Evolutionary conservation across 2,113 vertebrate genomes (phyloP), one percentile per base, ranked within the genome.

Genomic region (Ia io): DNA sequence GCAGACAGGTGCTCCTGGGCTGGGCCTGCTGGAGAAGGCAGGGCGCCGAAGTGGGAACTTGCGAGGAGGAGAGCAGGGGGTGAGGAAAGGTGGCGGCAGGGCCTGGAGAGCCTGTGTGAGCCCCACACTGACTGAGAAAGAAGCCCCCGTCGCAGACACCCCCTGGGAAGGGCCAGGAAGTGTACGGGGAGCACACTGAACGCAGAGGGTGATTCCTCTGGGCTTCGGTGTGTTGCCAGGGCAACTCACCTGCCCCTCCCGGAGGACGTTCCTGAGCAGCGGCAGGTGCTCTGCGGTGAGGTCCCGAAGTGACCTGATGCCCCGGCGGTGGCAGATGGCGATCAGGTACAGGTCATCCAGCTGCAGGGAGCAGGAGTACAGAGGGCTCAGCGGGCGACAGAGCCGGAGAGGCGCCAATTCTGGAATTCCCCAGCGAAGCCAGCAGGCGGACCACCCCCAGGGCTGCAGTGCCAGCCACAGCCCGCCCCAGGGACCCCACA

Each of bases 331-430:
- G 84, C 97, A 79, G 3, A 99, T 99, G 65, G 99, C 99, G 0
- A 99, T 99, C 95, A 99, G 97, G 97, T 99, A 99, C 86, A 99
- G 98, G 95, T 99, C 98, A 23, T 99, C 99, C 0, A 99, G 93
- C 99, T 99, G 9, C 1, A 28, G 92, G 86, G 35, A 95, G 74
- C 5, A 17, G 53, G 17, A 20, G 59, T 8, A 9, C 63, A 73
- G 18, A 9, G 23, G 76, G 67, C 53, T 92, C 18, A 47, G 35
- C 49, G 11, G 17, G 6, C 7, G 51, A 14, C 65, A 44, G n/a
- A 7, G 53, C 22, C 4, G 1, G 7, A 44, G 70, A 87, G 30
- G 61, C n/a, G 23, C 70, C 17, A 30, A n/a, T 35, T 53, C 78
- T 35, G n/a, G 47, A 53, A 42, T 2, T 10, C 35, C 32, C 35